Evolutionary conservation across 2,113 vertebrate species (phyloP), one percentile per base, ranked within the genome.

Genomic region (Coptodon rendalli): DNA sequence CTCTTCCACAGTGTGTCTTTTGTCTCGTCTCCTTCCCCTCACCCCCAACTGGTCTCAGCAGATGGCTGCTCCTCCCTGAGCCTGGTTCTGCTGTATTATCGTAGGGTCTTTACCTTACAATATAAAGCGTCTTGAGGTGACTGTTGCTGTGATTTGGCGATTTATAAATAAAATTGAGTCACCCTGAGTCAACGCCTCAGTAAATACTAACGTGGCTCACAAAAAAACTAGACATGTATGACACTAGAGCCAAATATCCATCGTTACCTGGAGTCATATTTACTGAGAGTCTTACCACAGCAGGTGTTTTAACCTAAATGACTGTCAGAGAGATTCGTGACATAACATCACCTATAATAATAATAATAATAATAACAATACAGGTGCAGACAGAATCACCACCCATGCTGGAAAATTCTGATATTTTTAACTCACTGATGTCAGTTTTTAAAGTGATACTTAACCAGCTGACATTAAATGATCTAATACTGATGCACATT

Each of bases 101-200:
- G 61, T 11, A 3, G 31, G 59, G 59, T 66, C 31, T 66, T 66
- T 66, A 36, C 17, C 6, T 66, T 66, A 66, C 31, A 66, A 66
- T 66, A 66, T 66, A 66, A 66, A 36, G 31, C 1, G 0, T n/a
- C 61, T 12, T n/a, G 0, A 36, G 61, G 17, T 36, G 31, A 36
- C 61, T 66, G 61, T 66, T 66, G 17, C 17, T 66, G 59, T 63
- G 31, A 63, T 63, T 63, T 63, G 31, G 17, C 2, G 4, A 63
- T 36, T 63, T 63, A 63, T 63, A 63, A 63, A 36, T 63, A 63
- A 63, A 63, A 63, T 12, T 63, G 31, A n/a, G 2, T 0, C 29
- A 11, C 9, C 29, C 16, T 11, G 17, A 63, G 61, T 66, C 61
- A 66, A 36, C 0, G 17, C 61, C 31, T 12, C 31, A 0, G 61